Conservation (phyloP, 2,113 vertebrate species). For the Telmatochromis sp. region DNA sequence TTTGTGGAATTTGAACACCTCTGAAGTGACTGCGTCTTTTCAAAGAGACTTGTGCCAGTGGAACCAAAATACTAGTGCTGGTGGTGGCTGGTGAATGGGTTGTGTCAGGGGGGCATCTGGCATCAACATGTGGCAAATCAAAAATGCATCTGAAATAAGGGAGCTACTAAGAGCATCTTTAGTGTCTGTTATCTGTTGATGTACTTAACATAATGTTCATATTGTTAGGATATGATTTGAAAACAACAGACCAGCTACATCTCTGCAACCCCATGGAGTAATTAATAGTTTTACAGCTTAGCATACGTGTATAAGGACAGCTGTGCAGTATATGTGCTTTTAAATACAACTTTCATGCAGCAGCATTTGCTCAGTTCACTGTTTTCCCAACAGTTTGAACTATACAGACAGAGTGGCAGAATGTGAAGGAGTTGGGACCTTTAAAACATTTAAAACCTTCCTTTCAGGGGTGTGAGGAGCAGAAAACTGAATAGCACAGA, state of each 20-base stretch:
- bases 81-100: neutral
- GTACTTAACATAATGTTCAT: neutral
- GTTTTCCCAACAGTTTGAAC: neutral
- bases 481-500: neutral
- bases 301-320: neutral
- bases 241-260: neutral
- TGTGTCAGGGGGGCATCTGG: neutral
- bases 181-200: neutral
- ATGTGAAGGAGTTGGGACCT: neutral
- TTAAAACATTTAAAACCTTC: neutral
- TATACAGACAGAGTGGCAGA: neutral
- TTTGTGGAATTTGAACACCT: neutral
- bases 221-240: slow-evolving; percentile 26
- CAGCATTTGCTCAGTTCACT: neutral
- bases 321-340: neutral
- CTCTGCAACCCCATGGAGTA: neutral
- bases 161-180: neutral
- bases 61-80: neutral
- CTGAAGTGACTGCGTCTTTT: neutral
- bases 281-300: neutral
- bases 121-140: neutral
- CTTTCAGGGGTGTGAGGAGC: neutral
- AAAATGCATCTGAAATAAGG: neutral
- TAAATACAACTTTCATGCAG: neutral
- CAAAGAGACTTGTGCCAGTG: neutral